A percentile compares a stretch with the other conserved stretches of the same genome.
Conservation (phyloP, 2,888 invertebrate species). For the Eupeodes latifasciatus region DNA sequence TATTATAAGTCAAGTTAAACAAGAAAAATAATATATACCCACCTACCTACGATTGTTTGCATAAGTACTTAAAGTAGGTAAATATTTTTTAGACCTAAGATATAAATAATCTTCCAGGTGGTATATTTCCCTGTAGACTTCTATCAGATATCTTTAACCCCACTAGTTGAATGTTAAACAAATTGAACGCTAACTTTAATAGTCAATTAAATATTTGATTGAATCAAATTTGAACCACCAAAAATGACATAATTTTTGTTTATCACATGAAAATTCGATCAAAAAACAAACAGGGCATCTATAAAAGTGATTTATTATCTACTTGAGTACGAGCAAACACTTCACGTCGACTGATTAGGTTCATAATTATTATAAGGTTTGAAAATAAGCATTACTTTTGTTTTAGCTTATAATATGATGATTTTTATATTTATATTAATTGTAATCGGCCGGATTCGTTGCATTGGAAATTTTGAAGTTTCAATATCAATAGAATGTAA, state of each 20-base stretch:
- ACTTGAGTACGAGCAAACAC: too few relatives aligned
- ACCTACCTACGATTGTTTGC: neutral
- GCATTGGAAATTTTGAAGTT: too few relatives aligned
- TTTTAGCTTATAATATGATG: too few relatives aligned
- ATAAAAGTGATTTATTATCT: too few relatives aligned
- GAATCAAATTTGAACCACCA: neutral
- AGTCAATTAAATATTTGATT: neutral
- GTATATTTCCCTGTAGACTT: neutral
- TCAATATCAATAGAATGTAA: too few relatives aligned
- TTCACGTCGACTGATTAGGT: too few relatives aligned
- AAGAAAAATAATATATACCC: neutral
- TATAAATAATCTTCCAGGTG: neutral
- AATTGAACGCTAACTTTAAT: neutral
- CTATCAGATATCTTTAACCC: neutral
- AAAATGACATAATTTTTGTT: conserved; percentile 4
- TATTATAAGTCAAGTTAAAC: neutral
- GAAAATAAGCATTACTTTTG: too few relatives aligned
- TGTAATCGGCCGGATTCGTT: too few relatives aligned
- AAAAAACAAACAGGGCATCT: too few relatives aligned
- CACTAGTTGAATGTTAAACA: conserved; percentile 6
- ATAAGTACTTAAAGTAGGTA: neutral
- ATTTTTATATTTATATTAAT: too few relatives aligned
- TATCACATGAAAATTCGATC: neutral
- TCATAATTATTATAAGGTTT: too few relatives aligned
- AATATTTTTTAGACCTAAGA: neutral